Evolutionary conservation across 2,888 invertebrate genomes (phyloP).

Genomic region (Physocephala rufipes): DNA sequence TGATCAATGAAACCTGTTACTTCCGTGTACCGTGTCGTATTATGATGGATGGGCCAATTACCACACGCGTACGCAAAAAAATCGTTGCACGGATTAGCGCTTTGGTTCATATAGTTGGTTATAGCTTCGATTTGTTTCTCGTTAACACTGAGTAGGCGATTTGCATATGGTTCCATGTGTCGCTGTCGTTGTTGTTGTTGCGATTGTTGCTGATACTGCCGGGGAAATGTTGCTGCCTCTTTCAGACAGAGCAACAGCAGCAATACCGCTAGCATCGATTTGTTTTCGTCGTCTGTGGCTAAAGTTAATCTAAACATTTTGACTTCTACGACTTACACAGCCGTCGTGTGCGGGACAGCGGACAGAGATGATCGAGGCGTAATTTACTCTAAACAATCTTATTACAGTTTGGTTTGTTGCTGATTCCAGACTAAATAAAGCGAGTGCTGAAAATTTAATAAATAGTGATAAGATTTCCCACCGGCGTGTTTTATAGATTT

Average conservation of each 20-base stretch:
- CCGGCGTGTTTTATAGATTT: background rate
- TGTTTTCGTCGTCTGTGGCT: background rate
- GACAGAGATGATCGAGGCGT: background rate
- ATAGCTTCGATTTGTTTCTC: constrained; percentile 43
- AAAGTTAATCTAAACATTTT: constrained; percentile 19
- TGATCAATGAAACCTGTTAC: constrained; percentile 52
- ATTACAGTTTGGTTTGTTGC: constrained; percentile 20
- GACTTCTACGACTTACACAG: background rate
- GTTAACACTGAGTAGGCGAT: constrained; percentile 27
- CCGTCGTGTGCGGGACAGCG: background rate
- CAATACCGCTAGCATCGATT: background rate
- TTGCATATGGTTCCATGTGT: background rate
- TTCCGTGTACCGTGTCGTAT: constrained; percentile 46
- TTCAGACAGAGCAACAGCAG: background rate
- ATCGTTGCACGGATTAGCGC: constrained; percentile 50
- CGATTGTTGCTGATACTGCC: constrained; percentile 6
- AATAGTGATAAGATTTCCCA: constrained; percentile 18
- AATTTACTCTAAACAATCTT: background rate
- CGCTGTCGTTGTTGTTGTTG: constrained; percentile 9
- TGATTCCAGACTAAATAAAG: constrained; percentile 16
- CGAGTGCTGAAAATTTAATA: constrained; percentile 12
- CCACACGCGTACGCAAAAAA: constrained; percentile 57
- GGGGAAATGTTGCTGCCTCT: constrained; percentile 2
- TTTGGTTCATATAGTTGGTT: constrained; percentile 45
- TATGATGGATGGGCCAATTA: constrained; percentile 50